Evolutionary conservation across 30 jellyfish, hydroid and myxozoan genomes (phyloP).

Genomic region (Aurelia sp.): DNA sequence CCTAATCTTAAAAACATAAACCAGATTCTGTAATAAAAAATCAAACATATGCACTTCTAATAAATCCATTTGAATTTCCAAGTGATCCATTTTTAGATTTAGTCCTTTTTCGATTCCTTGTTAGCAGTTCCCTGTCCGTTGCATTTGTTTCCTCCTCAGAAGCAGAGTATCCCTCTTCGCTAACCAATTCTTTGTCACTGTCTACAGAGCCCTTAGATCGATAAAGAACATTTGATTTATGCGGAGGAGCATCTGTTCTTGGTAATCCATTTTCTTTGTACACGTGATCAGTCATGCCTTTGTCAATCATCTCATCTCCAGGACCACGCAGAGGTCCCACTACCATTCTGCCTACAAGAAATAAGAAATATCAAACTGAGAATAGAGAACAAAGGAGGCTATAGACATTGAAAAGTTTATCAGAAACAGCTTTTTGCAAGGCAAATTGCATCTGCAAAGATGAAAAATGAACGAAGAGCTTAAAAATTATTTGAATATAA

Average conservation of each 20-base stretch:
- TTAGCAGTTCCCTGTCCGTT: slow-evolving; percentile 11
- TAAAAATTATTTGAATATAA: too few species aligned
- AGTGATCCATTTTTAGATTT: slow-evolving; percentile 55
- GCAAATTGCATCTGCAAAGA: too few species aligned
- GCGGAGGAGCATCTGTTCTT: slow-evolving; percentile 7
- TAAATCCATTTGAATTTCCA: slow-evolving; percentile 35
- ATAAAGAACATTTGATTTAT: slow-evolving; percentile 42
- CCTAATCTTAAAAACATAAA: background rate
- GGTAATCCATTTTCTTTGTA: slow-evolving; percentile 14
- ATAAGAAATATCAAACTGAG: too few species aligned
- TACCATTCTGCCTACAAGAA: slow-evolving; percentile 56
- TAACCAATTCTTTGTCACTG: slow-evolving; percentile 9
- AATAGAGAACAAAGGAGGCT: too few species aligned
- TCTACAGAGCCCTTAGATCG: slow-evolving; percentile 26
- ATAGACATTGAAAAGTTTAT: too few species aligned
- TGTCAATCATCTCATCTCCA: background rate
- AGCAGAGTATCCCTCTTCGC: slow-evolving; percentile 93
- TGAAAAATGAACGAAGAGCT: too few species aligned
- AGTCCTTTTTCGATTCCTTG: slow-evolving; percentile 51
- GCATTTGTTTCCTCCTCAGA: slow-evolving; percentile 83
- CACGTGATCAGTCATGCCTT: background rate
- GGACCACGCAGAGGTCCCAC: slow-evolving; percentile 73
- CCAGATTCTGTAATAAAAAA: background rate
- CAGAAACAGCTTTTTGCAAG: too few species aligned
- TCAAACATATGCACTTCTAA: slow-evolving; percentile 65